phyloP scores from a whole-genome alignment of 2,888 invertebrate species.

The Phlogophora meticulosa region DNA sequence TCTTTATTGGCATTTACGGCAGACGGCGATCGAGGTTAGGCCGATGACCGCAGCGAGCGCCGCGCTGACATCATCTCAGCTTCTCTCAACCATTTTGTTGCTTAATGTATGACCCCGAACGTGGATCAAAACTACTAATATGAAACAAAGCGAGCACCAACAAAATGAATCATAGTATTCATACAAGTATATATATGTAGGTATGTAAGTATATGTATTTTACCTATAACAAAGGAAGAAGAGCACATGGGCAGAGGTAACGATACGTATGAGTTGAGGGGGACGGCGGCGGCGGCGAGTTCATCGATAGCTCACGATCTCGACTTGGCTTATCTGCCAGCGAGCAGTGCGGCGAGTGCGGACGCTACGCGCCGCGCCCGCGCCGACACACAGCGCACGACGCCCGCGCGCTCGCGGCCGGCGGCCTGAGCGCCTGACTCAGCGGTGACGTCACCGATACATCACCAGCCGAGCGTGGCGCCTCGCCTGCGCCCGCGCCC shows the following conservation, averaged over 20 bases:
- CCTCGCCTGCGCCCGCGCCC: constrained; percentile 26
- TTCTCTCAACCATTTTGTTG: constrained; percentile 13
- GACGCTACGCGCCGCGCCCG: neutral
- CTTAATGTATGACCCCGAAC: constrained; percentile 11
- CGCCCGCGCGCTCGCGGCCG: too few relatives aligned
- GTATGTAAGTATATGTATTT: too few relatives aligned
- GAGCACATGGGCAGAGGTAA: constrained; percentile 18
- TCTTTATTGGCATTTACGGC: constrained; percentile 27
- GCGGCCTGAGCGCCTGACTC: constrained; percentile 44
- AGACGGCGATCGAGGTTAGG: constrained; percentile 38
- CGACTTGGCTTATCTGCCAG: neutral
- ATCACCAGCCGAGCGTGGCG: constrained; percentile 31
- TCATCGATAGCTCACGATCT: constrained; percentile 2
- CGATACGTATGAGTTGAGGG: constrained; percentile 13
- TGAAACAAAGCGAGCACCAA: neutral
- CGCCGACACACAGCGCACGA: constrained; percentile 25
- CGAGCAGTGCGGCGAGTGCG: too few relatives aligned
- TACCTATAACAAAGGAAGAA: constrained; percentile 35
- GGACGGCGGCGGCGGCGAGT: neutral
- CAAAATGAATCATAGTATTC: neutral
- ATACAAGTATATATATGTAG: too few relatives aligned
- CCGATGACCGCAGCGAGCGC: constrained; percentile 40
- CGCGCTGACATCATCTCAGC: constrained; percentile 49
- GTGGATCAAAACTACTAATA: neutral
- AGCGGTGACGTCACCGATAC: constrained; percentile 47